Conservation (phyloP, 2,113 vertebrate species). For the Nesogale talazaci region DNA sequence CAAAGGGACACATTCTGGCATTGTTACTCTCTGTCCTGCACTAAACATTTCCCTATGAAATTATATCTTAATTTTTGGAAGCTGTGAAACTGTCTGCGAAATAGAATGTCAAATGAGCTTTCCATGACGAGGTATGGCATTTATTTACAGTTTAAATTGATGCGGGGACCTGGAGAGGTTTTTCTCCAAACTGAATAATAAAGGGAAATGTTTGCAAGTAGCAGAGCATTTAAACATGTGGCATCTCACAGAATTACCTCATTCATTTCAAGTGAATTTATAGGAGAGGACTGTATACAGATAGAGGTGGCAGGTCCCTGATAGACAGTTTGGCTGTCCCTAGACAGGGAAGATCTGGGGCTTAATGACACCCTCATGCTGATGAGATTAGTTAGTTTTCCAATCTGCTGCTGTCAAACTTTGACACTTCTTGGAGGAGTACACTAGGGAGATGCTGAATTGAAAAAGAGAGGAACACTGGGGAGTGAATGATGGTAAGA, state of each 20-base stretch:
- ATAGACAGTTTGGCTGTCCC: background rate
- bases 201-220: background rate
- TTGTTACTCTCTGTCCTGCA: background rate
- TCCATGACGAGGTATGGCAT: background rate
- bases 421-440: background rate
- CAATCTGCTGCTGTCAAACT: background rate
- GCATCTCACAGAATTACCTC: background rate
- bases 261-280: background rate
- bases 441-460: background rate
- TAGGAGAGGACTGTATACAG: background rate
- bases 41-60: slow-evolving; percentile 2
- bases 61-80: slow-evolving; percentile 52
- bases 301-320: background rate
- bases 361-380: background rate
- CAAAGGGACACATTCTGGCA: background rate
- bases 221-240: background rate
- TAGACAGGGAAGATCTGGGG: background rate
- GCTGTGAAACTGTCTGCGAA: background rate
- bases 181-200: slow-evolving; percentile 4
- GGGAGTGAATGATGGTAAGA: background rate
- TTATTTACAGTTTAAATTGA: slow-evolving; percentile 33
- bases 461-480: background rate
- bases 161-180: background rate
- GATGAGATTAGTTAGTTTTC: background rate
- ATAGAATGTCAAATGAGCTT: slow-evolving; percentile 35